These are phyloP conservation scores for Papilio demoleus DNA, from an alignment of 2,888 invertebrate species.

Conservation along the genomic window DNA sequence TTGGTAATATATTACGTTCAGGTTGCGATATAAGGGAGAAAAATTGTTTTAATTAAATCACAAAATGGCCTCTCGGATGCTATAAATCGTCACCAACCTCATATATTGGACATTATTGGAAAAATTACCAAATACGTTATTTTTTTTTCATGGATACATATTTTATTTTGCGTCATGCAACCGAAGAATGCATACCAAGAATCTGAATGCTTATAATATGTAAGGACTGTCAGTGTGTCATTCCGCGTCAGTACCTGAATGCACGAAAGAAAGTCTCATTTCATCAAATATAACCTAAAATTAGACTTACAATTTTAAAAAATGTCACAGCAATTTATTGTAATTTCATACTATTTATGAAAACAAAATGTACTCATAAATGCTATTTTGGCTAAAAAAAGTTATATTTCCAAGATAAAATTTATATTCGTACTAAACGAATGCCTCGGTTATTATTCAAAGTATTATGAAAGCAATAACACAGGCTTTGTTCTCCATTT, in stretches of 20 bases:
- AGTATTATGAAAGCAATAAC: slow-evolving; percentile 1
- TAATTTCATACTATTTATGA: no score
- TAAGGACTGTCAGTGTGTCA: background rate
- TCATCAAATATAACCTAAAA: no score
- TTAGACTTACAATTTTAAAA: no score
- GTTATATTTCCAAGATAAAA: background rate
- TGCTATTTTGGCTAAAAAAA: background rate
- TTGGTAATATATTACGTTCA: slow-evolving; percentile 22
- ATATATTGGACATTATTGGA: slow-evolving; percentile 12
- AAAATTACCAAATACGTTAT: background rate
- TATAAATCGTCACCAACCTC: slow-evolving; percentile 10
- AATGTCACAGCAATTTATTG: no score
- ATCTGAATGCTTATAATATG: background rate
- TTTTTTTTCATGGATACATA: no score
- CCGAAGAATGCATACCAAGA: no score
- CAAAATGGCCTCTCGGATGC: slow-evolving; percentile 13
- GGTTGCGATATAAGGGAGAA: slow-evolving; percentile 12
- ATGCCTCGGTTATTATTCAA: background rate
- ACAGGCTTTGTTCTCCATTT: background rate
- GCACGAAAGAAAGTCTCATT: no score
- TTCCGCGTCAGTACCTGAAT: no score
- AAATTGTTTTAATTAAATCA: slow-evolving; percentile 35
- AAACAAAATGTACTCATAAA: background rate
- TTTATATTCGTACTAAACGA: background rate
- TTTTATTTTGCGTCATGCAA: background rate